Evolutionary conservation across 2,797 vertebrate genomes (phyloP).

Genomic region (Acrocephalus scirpaceus): DNA sequence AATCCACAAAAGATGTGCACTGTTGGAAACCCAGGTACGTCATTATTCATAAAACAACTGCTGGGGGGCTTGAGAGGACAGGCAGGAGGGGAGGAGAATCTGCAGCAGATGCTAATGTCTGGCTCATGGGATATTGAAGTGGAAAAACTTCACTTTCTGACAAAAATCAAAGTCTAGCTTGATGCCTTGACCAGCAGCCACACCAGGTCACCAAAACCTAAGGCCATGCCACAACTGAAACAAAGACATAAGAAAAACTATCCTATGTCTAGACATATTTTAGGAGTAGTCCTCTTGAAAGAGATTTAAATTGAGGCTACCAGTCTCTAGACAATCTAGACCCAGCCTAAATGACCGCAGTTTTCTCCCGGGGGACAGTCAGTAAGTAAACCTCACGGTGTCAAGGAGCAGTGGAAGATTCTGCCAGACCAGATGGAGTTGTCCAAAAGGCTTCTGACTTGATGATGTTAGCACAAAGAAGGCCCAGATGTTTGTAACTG

Average conservation of each 20-base stretch:
- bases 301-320: neutral
- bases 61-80: neutral
- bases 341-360: neutral
- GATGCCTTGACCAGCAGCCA: neutral
- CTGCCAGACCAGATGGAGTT: neutral
- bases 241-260: accelerated
- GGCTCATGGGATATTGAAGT: neutral
- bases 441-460: neutral
- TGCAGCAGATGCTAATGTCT: neutral
- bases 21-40: neutral
- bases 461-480: neutral
- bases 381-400: neutral
- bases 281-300: neutral
- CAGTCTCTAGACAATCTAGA: neutral
- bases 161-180: neutral
- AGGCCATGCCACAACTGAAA: neutral
- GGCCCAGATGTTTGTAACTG: neutral
- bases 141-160: neutral
- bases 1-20: neutral
- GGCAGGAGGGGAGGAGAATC: neutral
- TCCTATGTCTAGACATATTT: accelerated
- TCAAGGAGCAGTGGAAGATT: neutral
- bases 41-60: neutral
- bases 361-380: neutral
- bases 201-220: neutral